Base-by-base conservation (phyloP, 2,113 vertebrate genomes). In the Forbesichthys papilliferus region DNA sequence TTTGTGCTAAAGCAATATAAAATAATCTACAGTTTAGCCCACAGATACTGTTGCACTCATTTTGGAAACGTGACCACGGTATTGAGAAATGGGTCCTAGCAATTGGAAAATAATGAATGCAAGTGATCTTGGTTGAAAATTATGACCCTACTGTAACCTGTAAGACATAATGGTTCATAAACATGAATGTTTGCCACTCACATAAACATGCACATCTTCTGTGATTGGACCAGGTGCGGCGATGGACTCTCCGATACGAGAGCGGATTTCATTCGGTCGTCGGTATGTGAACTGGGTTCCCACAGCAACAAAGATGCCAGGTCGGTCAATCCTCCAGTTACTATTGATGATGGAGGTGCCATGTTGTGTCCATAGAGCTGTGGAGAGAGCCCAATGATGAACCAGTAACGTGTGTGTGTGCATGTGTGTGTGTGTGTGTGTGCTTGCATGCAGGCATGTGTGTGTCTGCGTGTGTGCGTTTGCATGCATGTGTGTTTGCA, bases 231-330 rank as follows among this genome's bases (percentile, higher is more conserved):
- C 96, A 2, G 93, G 92, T 3, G 96, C 95, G 57, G 95, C 73
- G 73, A 98, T 96, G 0, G 96, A 96, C 84, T 98, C 96, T 46
- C 96, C 96, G 0, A 87, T 93, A 0, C 93, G 95, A 83, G 95
- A 96, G 12, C 95, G 95, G 71, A 98, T 96, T 82, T 98, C 96
- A 57, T 98, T 98, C 10, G 96, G 96, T 60, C 96, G 91, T 47
- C 92, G 92, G 47, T 98, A 98, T 1, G 88, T 94, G 85, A 98
- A 93, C 92, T 93, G 89, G 0, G 96, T 96, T 48, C 96, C 96
- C 36, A 90, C 92, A 0, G 95, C 95, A 20, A 89, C 89, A 0
- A 95, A 95, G 62, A 92, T 86, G 3, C 96, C 96, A 0, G 96
- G 96, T 5, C 95, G 93, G 61, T 98, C 95, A 64, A 98, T 97